Percentiles rank a stretch among this genome's conserved stretches.
Conservation (phyloP, 2,888 invertebrate species). For the Epsilonema sp. region DNA sequence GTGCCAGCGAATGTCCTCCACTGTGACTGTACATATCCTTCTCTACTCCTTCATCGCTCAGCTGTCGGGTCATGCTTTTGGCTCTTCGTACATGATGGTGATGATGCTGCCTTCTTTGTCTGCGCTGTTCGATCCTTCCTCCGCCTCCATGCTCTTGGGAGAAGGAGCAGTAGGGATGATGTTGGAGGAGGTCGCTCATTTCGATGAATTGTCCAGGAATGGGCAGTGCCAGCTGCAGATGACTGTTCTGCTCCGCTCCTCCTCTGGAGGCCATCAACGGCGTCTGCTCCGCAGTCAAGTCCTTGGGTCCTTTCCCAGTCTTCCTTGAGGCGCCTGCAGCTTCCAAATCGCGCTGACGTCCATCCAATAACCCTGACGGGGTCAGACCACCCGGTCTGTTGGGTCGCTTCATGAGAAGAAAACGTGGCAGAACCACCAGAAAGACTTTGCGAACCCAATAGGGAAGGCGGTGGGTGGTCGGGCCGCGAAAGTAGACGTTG, state of each 20-base stretch:
- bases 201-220: conserved; percentile 2
- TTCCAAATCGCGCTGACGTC: too few relatives aligned
- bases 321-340: conserved; percentile 14
- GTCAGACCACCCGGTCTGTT: conserved; percentile 7
- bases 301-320: conserved; percentile 23
- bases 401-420: conserved; percentile 85
- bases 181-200: conserved; percentile 7
- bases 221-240: background rate
- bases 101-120: conserved; percentile 43
- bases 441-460: conserved; percentile 86
- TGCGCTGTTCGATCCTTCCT: conserved; percentile 27
- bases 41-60: conserved; percentile 74
- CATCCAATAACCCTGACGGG: too few relatives aligned
- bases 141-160: conserved; percentile 31
- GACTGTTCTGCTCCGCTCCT: background rate
- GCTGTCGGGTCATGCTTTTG: conserved; percentile 31
- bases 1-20: conserved; percentile 36
- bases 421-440: conserved; percentile 72
- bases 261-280: background rate
- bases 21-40: conserved; percentile 57
- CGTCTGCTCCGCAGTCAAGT: conserved; percentile 2
- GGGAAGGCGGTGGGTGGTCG: conserved; percentile 93
- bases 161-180: conserved; percentile 13
- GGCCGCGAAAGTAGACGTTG: conserved; percentile 92
- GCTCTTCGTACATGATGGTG: conserved; percentile 20